Evolutionary conservation across 2,888 invertebrate species (phyloP), one percentile per base, ranked within the genome.

Genomic region (Dryobota labecula): DNA sequence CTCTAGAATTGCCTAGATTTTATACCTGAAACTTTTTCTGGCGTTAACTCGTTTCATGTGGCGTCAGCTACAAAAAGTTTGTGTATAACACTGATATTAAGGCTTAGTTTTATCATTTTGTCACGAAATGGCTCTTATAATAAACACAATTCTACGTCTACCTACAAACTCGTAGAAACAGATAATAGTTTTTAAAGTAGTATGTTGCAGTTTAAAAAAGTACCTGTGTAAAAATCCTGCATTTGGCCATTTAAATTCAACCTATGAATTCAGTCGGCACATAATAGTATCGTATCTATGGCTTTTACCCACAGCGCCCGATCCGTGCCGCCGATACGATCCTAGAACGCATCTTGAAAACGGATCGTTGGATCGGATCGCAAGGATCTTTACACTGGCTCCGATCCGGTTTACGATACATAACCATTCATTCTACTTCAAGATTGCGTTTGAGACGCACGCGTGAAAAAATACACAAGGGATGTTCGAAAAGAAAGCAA

Each of bases 61-160:
- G 36, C 53, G 43, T 66, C 20, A 43, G 20, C 43, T 30, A 49
- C 70, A 64, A 56, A 78, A 78, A 64, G 53, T 78, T 77, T 13
- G 9, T 24, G 49, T 18, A n/a, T 49, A 66, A 27, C 33, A 56
- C 43, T 65, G 33, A 45, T 75, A 27, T 36, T 27, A 56, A 65
- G 15, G 53, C 15, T 30, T 30, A 38, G 15, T 57, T 70, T 33
- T 62, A 62, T 63, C 5, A 63, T 70, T 33, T 61, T 30, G 2
- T n/a, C 30, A 15, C 8, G 33, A 57, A 24, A 57, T 33, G 2
- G 11, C 1, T 30, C 20, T 30, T 54, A 7, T 6, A 30, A 11
- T 54, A 18, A 18, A 24, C 6, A 36, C 5, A 9, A 15, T 36
- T 36, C 18, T 18, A 18, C 5, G 9, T 38, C 5, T 27, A 36